A percentile compares a stretch with the other conserved stretches of the same genome.
phyloP scores from a whole-genome alignment of 2,797 vertebrate genomes.

The Phrynocephalus vlangalii region DNA sequence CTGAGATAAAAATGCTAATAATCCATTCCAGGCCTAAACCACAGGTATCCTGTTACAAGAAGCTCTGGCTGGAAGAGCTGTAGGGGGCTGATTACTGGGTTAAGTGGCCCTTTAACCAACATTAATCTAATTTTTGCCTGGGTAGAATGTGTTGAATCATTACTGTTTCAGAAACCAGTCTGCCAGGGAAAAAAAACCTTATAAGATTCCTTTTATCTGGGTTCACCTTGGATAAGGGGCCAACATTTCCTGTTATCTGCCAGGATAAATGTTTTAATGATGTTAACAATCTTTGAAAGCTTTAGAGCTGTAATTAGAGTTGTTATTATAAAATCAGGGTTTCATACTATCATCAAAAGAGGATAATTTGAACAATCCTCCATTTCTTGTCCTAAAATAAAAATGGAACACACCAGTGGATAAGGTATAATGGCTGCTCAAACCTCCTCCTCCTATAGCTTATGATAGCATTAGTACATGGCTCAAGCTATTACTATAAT shows the following conservation, averaged over 20 bases:
- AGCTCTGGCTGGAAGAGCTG: constrained; percentile 54
- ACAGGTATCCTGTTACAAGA: constrained; percentile 56
- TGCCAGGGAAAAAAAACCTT: constrained; percentile 56
- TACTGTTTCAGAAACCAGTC: constrained; percentile 71
- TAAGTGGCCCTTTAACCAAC: constrained; percentile 78
- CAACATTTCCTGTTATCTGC: constrained; percentile 76
- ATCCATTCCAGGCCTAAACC: constrained; percentile 14
- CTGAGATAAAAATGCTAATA: background rate
- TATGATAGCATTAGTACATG: rapidly evolving
- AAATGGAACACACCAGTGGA: constrained; percentile 46
- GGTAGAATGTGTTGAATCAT: constrained; percentile 76
- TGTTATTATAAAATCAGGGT: constrained; percentile 74
- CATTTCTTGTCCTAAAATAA: constrained; percentile 57
- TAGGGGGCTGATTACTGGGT: constrained; percentile 72
- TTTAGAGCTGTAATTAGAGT: constrained; percentile 74
- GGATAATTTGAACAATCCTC: constrained; percentile 67
- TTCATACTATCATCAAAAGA: constrained; percentile 72
- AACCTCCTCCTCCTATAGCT: background rate
- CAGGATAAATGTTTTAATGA: constrained; percentile 80
- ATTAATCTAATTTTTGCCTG: constrained; percentile 81
- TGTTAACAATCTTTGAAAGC: constrained; percentile 78
- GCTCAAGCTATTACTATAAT: background rate
- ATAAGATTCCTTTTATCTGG: constrained; percentile 69
- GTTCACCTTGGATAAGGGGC: constrained; percentile 75
- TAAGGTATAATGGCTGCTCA: constrained; percentile 35